Base-by-base conservation (phyloP, 2,113 vertebrate genomes). In the Nipponia nippon region DNA sequence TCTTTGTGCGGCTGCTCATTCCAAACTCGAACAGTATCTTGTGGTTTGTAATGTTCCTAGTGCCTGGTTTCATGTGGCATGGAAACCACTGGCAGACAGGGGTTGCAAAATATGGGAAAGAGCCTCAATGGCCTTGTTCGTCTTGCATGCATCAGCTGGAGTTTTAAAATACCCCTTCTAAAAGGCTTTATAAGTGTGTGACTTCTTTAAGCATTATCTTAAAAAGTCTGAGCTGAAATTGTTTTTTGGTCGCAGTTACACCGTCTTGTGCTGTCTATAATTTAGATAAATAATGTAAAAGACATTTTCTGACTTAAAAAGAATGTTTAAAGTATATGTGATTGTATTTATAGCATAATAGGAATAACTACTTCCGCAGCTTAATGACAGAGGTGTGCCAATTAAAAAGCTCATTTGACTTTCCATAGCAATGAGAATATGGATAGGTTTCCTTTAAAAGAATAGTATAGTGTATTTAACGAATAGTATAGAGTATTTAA, bases 381-480 rank as follows among this genome's bases (percentile, higher is more conserved):
- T 56, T 79, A 52, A 79, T 36, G 63, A 40, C 34, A 56, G 34
- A 78, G 25, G 3, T 49, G 27, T 82, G 77, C 30, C 80, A 78
- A 53, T 90, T 87, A 92, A 93, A 84, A 83, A 65, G 27, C 10
- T 49, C n/a, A 25, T 94, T 82, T 36, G 65, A 44, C n/a, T 87
- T 67, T 27, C 36, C 44, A 9, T 72, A 30, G 10, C 32, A 55
- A 21, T 47, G 38, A 42, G 15, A 85, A 32, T 29, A n/a, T 49
- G 61, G 30, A 52, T 32, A 38, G 13, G 20, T 50, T 65, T 87
- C 21, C 16, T 91, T 79, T 87, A 53, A 56, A 90, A 81, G 20
- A 59, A 66, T 3, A 19, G 8, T 63, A 21, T 20, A 50, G 17
- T 3, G 4, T 34, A 52, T 50, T 79, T 70, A 16, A 73, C 65